Evolutionary conservation across 2,797 vertebrate species (phyloP), one percentile per base, ranked within the genome.

Genomic region (Macropus fuliginosus): DNA sequence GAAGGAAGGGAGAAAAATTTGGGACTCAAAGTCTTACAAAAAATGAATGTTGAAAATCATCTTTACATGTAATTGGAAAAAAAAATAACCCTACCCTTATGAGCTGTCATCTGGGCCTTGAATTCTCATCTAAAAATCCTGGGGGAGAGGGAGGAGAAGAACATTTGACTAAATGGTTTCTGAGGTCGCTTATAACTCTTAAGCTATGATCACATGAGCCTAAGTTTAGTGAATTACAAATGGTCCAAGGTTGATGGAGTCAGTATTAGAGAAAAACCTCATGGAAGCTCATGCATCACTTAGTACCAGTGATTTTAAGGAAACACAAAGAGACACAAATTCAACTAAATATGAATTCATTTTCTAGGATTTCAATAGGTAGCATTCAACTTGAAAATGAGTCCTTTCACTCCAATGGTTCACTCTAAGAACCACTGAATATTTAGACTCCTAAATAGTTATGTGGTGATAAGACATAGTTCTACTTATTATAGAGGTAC

Each of bases 361-460:
- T 59, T 97, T 91, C 52, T 31, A 57, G 46, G 57, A 2, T 4
- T 50, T 93, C 66, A 96, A 16, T 50, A 94, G 93, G 91, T 14
- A 93, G 91, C 29, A 95, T 55, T 27, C 2, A 29, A 50, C 91
- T 54, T 91, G 62, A 95, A 54, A 50, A 62, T 66, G n/a, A 66
- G 87, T 46, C 74, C 55, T 34, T 97, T n/a, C 52, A n/a, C n/a
- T 93, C 92, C 91, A 57, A 56, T n/a, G 66, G n/a, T 13, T 95
- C 46, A 3, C 56, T 56, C 16, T 90, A 40, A 59, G 90, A 56
- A 57, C 28, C 52, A 94, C 46, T 74, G n/a, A 59, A 54, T 95
- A 92, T 93, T 52, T 90, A 52, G 34, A 91, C 18, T 93, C 13
- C 74, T 95, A 52, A 2, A 54, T 6, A 14, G 59, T 95, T 96